Conservation (phyloP, 1,140 invertebrate genomes). For the Drosophila novamexicana region DNA sequence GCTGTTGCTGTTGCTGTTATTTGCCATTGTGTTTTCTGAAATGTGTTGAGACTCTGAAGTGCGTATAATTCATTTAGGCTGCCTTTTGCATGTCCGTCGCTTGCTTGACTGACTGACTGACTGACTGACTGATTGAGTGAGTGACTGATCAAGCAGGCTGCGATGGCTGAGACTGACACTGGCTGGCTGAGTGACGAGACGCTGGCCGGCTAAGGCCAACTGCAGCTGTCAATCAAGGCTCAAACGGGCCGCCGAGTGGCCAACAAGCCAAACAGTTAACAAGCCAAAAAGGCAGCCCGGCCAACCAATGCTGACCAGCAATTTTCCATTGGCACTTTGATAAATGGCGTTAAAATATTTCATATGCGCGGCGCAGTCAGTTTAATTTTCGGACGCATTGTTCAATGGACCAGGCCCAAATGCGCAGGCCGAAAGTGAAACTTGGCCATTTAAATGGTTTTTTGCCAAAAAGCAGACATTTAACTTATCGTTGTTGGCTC, state of each 20-base stretch:
- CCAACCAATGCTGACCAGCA: slow-evolving; percentile 15
- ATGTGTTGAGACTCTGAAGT: slow-evolving; percentile 71
- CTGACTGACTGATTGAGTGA: slow-evolving; percentile 11
- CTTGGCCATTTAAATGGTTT: slow-evolving; percentile 39
- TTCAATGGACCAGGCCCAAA: slow-evolving; percentile 22
- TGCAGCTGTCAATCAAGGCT: slow-evolving; percentile 55
- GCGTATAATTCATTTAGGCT: slow-evolving; percentile 75
- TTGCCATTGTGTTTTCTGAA: slow-evolving; percentile 51
- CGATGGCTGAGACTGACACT: slow-evolving; percentile 17
- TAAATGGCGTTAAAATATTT: slow-evolving; percentile 82
- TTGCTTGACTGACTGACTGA: slow-evolving; percentile 6
- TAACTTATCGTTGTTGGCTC: slow-evolving; percentile 26
- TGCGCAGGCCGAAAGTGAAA: slow-evolving; percentile 46
- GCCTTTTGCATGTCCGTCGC: slow-evolving; percentile 41
- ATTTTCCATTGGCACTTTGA: slow-evolving; percentile 65
- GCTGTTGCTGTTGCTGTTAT: slow-evolving; percentile 24
- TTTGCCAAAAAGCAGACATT: slow-evolving; percentile 14
- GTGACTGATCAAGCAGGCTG: slow-evolving; percentile 37
- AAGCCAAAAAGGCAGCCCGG: background rate
- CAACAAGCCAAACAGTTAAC: slow-evolving; percentile 11
- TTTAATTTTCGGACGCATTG: slow-evolving; percentile 50
- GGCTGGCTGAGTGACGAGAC: slow-evolving; percentile 39
- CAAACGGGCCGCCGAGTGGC: slow-evolving; percentile 48
- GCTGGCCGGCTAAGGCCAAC: slow-evolving; percentile 28
- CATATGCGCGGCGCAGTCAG: slow-evolving; percentile 47